These are phyloP conservation scores for Cepphus grylle DNA, from an alignment of 2,113 vertebrate species.

Conservation along the genomic window DNA sequence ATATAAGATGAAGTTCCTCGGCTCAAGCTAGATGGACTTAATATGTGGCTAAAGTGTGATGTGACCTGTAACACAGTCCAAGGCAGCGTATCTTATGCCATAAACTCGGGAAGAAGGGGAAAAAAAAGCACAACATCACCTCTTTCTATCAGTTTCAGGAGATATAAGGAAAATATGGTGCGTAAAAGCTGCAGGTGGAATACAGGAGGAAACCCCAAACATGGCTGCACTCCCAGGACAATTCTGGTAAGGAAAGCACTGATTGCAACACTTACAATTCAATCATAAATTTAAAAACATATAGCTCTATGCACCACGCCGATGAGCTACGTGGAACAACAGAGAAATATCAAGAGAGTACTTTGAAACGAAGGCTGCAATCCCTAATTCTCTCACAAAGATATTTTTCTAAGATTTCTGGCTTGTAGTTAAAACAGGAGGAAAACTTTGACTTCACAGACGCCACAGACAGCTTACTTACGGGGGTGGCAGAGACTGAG, in stretches of 20 bases:
- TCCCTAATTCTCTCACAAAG: background rate
- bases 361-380: background rate
- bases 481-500: slow-evolving; percentile 13
- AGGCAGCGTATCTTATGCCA: background rate
- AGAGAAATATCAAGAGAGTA: background rate
- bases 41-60: background rate
- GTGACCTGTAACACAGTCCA: background rate
- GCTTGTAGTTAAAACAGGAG: background rate
- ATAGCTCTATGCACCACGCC: background rate
- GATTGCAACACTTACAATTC: background rate
- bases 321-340: background rate
- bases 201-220: background rate
- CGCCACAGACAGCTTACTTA: slow-evolving; percentile 7
- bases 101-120: background rate
- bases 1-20: background rate
- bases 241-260: background rate
- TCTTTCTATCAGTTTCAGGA: background rate
- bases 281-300: background rate
- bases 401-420: background rate
- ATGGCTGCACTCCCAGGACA: background rate
- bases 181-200: background rate
- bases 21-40: background rate
- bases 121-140: background rate
- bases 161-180: background rate
- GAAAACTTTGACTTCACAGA: slow-evolving; percentile 20